phyloP scores from a whole-genome alignment of 1,140 invertebrate genomes.

The Thaumetopoea pityocampa region DNA sequence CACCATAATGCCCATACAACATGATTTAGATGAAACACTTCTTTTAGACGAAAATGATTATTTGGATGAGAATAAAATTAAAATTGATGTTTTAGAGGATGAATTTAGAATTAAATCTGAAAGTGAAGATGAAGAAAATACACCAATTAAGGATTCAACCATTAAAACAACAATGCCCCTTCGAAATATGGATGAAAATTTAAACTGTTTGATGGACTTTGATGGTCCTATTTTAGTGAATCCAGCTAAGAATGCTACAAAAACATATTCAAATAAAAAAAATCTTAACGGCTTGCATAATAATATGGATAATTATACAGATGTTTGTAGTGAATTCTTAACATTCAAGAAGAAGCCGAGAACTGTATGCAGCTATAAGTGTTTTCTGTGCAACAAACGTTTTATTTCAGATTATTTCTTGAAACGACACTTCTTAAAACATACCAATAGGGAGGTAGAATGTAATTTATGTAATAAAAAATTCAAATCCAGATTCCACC shows the following conservation, averaged over 20 bases:
- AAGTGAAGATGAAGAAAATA: conserved; percentile 23
- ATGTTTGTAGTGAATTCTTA: conserved; percentile 55
- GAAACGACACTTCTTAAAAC: conserved; percentile 49
- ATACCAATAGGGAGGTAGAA: conserved; percentile 34
- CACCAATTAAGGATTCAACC: conserved; percentile 1
- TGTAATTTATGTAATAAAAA: conserved; percentile 35
- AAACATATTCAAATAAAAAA: conserved; percentile 39
- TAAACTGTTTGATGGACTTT: no score
- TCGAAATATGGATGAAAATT: background rate
- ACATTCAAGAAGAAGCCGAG: conserved; percentile 50
- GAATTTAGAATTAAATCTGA: conserved; percentile 53
- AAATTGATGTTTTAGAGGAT: conserved; percentile 60
- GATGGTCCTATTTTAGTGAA: conserved; percentile 30
- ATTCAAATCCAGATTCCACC: conserved; percentile 52
- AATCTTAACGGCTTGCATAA: conserved; percentile 24
- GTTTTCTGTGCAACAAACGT: conserved; percentile 53
- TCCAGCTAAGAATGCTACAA: conserved; percentile 34
- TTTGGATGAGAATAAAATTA: conserved; percentile 35
- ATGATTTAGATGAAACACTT: conserved; percentile 24
- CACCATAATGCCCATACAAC: conserved; percentile 36
- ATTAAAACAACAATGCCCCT: no score
- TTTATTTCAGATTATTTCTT: conserved; percentile 60
- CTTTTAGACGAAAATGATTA: conserved; percentile 25
- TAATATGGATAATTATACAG: conserved; percentile 14
- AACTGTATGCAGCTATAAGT: conserved; percentile 35